Base-by-base conservation (phyloP, 2,888 invertebrate genomes). In the Tolmerus cingulatus region DNA sequence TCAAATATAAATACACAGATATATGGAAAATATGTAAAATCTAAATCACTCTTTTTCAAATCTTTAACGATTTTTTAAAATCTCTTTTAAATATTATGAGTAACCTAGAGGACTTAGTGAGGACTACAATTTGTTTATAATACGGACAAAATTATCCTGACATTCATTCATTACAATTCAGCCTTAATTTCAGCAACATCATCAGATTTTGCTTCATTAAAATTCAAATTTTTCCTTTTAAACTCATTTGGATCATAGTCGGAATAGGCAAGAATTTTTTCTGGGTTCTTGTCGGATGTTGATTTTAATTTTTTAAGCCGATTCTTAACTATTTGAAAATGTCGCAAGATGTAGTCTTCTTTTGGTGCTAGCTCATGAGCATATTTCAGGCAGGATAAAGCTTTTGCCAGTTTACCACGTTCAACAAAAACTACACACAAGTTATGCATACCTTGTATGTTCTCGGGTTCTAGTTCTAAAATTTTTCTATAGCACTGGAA, bases 391-490 rank as follows among this genome's bases (percentile, higher is more conserved):
- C 99, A 99, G 85, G 95, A 94, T 89, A 97, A 97, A 0, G 98
- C 99, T 86, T 95, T 94, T n/a, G 95, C 94, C 40, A 99, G 94
- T 90, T 96, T 95, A 12, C 98, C 98, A 55, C 97, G 94, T 92
- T 99, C 98, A 7, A 99, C 98, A 90, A 97, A 97, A 0, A 99
- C 98, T 8, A 99, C 99, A 93, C 99, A 99, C 34, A 99, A 94
- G 93, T 99, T 99, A 93, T 99, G 99, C 74, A 97, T 94, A 0
- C 98, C 98, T 93, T 98, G 98, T 88, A 98, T 97, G 92, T 98
- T 98, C 89, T 96, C 95, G 0, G 98, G 96, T 90, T 99, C 98
- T 89, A 97, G 92, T 90, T 96, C 95, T 16, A 98, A 93, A 89
- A 99, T 98, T 89, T 96, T 95, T 86, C 96, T 95, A 93, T 99